Evolutionary conservation across 2,888 invertebrate species (phyloP), one percentile per base, ranked within the genome.

Genomic region (Ernsta delagoae): DNA sequence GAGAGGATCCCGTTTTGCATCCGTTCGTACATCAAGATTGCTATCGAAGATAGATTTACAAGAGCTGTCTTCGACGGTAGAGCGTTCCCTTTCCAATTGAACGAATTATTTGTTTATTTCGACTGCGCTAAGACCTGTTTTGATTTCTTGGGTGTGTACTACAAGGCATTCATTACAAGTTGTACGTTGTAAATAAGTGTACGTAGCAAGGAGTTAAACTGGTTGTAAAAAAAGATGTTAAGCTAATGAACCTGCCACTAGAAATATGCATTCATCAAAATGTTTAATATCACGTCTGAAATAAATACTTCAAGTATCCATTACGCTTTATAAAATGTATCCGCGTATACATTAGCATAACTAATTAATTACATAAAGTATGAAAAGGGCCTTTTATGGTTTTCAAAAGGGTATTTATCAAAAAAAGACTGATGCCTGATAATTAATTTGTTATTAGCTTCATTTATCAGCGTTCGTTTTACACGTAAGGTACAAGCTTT

Each of bases 11-110:
- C 87, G 89, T 91, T 93, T 90, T 89, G 91, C 93, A 93, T 93
- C 90, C 92, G 92, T 91, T 85, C 88, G 88, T 91, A 90, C 86
- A 91, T 93, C 93, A 93, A 93, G 94, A 94, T 94, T 81, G 84
- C 88, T 91, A 93, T 93, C 93, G 77, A 82, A 86, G 87, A 86
- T 86, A 87, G 89, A 93, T 94, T 94, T 93, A 93, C 93, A 92
- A 92, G 93, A 85, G 83, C 85, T 86, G 88, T 90, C 89, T 75
- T 76, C 83, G 83, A 80, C 83, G 84, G 79, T 81, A 83, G 83
- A 84, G 83, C 79, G 82, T 79, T 83, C 79, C 81, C 82, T 84
- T 81, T 83, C 77, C 83, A 83, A 84, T 83, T 84, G 83, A 81
- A 81, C 85, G 85, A 89, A 86, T 88, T 83, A 82, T 86, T 85